Evolutionary conservation across 1,140 invertebrate species (phyloP), one percentile per base, ranked within the genome.

Genomic region (Hylaeus volcanicus): DNA sequence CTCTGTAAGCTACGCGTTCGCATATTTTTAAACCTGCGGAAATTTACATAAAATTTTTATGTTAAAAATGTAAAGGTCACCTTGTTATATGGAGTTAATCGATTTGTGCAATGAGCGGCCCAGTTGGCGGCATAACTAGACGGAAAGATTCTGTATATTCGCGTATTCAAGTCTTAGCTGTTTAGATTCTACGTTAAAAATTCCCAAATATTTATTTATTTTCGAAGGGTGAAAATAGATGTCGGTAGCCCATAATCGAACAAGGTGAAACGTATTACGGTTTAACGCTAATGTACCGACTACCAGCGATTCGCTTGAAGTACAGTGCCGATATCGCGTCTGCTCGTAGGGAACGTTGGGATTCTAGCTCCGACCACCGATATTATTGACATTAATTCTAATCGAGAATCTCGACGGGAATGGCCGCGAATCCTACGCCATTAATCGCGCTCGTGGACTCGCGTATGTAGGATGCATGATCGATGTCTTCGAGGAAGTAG

Each of bases 401-500:
- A 91, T 91, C 87, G 87, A 90, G 86, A 86, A 86, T 83, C 83
- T 84, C 86, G 88, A 66, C 78, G 86, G 76, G 84, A 61, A 88
- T 83, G 26, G 64, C 73, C 79, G 82, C 82, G 89, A 26, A 90
- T 88, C 85, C 83, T 82, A 77, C 76, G 82, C 86, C 87, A 90
- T 90, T 89, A 89, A 90, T 88, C 81, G 85, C 84, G 82, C 84
- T 83, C 86, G 82, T 86, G 72, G 84, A 26, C 78, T 84, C 85
- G 86, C 69, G 79, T 83, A 88, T 69, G 71, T 85, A 63, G 58
- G 48, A 72, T 61, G 56, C 60, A 86, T 90, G 89, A 91, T 91
- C 88, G 89, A 91, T 91, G 89, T 85, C 87, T 92, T 89, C 89
- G 87, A 86, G 89, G 91, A 90, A 91, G 89, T 85, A 78, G 88